These are phyloP conservation scores for Bradypodion ventrale DNA, from an alignment of 2,797 vertebrate species.

Conservation along the genomic window DNA sequence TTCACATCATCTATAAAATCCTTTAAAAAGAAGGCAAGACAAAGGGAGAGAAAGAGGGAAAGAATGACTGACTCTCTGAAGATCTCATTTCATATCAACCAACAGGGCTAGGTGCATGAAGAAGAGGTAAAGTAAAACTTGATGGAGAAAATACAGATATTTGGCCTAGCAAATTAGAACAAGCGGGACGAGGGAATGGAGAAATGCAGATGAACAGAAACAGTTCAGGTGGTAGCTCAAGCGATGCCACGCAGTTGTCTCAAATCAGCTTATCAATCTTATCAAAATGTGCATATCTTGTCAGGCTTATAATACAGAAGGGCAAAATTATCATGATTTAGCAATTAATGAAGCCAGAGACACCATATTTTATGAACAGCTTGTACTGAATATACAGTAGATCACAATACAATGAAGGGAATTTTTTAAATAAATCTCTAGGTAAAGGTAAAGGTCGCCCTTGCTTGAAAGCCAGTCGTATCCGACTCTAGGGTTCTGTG, in stretches of 20 bases:
- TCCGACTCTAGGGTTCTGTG: too few species aligned
- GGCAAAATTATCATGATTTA: neutral
- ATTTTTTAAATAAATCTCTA: neutral
- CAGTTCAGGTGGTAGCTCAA: neutral
- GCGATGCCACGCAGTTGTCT: neutral
- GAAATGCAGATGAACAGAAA: neutral
- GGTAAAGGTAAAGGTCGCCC: too few species aligned
- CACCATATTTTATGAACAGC: neutral
- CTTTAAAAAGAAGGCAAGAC: neutral
- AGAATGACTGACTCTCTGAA: neutral
- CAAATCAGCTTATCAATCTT: neutral
- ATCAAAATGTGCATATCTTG: neutral
- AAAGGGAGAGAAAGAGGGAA: neutral
- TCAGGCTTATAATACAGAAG: neutral
- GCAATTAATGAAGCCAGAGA: neutral
- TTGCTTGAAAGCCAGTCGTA: too few species aligned
- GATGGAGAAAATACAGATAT: neutral
- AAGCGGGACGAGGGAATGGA: neutral
- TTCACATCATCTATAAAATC: neutral
- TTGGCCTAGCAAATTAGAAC: neutral
- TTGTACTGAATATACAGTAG: too few species aligned
- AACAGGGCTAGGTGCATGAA: neutral
- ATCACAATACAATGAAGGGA: neutral
- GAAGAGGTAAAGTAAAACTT: neutral
- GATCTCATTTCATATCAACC: conserved; percentile 4